phyloP scores from a whole-genome alignment of 2,113 vertebrate genomes.

The Murina feae region DNA sequence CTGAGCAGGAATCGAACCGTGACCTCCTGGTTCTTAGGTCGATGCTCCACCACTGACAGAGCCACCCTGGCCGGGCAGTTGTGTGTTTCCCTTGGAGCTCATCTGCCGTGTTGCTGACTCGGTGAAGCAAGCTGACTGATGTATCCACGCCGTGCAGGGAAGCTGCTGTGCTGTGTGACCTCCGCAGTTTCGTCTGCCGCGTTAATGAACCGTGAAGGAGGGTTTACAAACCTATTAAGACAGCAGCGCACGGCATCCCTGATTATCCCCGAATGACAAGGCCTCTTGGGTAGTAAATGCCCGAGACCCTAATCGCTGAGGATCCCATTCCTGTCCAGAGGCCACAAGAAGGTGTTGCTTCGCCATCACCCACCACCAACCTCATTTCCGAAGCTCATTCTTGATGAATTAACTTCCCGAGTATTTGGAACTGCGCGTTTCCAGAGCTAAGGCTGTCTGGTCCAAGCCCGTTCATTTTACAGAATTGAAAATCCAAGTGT shows the following conservation, averaged over 20 bases:
- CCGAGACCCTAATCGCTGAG: not conserved
- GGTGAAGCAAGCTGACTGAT: not conserved
- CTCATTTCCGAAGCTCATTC: not conserved
- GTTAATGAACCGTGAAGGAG: slow-evolving; percentile 65
- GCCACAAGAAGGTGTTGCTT: not conserved
- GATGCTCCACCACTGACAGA: no score
- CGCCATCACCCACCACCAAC: not conserved
- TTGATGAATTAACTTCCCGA: not conserved
- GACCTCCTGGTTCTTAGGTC: no score
- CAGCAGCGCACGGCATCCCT: not conserved
- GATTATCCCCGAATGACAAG: not conserved
- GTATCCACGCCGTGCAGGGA: not conserved
- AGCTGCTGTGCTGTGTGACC: slow-evolving; percentile 54
- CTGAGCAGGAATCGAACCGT: no score
- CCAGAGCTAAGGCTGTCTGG: not conserved
- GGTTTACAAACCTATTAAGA: slow-evolving; percentile 45
- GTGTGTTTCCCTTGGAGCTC: slow-evolving; percentile 23
- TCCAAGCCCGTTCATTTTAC: not conserved
- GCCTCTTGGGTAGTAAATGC: not conserved
- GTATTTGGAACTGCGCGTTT: not conserved
- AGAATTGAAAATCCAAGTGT: not conserved
- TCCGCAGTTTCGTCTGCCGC: slow-evolving; percentile 38
- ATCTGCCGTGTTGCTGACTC: not conserved
- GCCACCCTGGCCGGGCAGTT: not conserved
- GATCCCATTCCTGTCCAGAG: not conserved